Evolutionary conservation across 2,113 vertebrate species (phyloP).

Genomic region (Propithecus coquereli): DNA sequence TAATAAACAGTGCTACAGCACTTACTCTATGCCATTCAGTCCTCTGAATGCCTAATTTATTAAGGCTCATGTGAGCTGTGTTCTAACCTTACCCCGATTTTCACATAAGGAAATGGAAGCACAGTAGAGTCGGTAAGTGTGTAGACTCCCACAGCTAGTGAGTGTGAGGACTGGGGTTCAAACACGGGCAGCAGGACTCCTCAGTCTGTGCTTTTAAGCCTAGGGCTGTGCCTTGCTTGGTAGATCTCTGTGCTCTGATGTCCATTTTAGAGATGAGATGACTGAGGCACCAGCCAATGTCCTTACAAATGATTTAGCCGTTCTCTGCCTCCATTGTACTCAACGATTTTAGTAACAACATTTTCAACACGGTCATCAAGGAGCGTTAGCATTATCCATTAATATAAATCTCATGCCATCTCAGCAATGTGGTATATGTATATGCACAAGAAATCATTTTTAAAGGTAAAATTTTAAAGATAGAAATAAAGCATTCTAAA

Average conservation of each 20-base stretch:
- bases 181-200: neutral
- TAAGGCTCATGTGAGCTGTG: too few relatives aligned
- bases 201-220: too few relatives aligned
- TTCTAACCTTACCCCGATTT: neutral
- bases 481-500: neutral
- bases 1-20: neutral
- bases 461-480: neutral
- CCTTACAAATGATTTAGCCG: neutral
- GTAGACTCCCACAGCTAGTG: neutral
- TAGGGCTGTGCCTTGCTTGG: neutral
- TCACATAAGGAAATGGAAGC: neutral
- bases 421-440: neutral
- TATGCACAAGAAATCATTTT: neutral
- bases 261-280: neutral
- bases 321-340: neutral
- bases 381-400: neutral
- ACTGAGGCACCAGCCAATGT: neutral
- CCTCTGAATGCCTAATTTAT: neutral
- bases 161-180: neutral
- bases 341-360: neutral
- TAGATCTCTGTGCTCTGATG: neutral
- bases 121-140: accelerated
- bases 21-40: neutral
- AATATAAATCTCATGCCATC: neutral
- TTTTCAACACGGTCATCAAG: neutral